Base-by-base conservation (phyloP, 2,888 invertebrate species). In the Tanytarsus gracilentus region DNA sequence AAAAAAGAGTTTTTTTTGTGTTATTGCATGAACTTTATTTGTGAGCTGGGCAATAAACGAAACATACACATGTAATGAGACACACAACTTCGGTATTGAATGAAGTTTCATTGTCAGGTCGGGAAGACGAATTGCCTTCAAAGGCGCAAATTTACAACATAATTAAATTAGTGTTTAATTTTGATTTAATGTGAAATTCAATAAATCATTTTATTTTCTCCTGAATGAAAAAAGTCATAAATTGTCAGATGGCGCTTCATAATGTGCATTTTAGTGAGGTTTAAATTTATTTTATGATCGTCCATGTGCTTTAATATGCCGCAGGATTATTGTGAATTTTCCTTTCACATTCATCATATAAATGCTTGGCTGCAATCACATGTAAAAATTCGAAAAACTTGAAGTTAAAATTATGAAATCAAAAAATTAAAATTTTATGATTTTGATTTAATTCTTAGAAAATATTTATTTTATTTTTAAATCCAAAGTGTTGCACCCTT, bases 91-190 rank as follows among this genome's bases (percentile, higher is more conserved):
- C 3, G 39, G 27, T 25, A 40, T n/a, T 55, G 27, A 55, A 40
- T 55, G 53, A 16, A 29, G n/a, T 53, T 36, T 53, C 53, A 39
- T 55, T 55, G 25, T 55, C 16, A 55, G 14, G 44, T 44, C 44
- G 44, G 18, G 11, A 9, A 33, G 11, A 33, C 33, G n/a, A 11
- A 4, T 33, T 16, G 11, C 18, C 11, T 18, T 18, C 44, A 23
- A 26, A n/a, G 52, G 14, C 14, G 27, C 49, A 49, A 40, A 55
- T 36, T 25, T 33, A 55, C 49, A 49, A 16, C 25, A 55, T 55
- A 55, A 55, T 55, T 40, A 55, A 55, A 55, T 55, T 55, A 40
- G 11, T 33, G 33, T 55, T 55, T 55, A 39, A 55, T 55, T 33
- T 55, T 33, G 33, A 33, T 55, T 55, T 11, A 51, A 51, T n/a